These are phyloP conservation scores for Theocolax elegans DNA, from an alignment of 1,140 invertebrate species.

Conservation along the genomic window DNA sequence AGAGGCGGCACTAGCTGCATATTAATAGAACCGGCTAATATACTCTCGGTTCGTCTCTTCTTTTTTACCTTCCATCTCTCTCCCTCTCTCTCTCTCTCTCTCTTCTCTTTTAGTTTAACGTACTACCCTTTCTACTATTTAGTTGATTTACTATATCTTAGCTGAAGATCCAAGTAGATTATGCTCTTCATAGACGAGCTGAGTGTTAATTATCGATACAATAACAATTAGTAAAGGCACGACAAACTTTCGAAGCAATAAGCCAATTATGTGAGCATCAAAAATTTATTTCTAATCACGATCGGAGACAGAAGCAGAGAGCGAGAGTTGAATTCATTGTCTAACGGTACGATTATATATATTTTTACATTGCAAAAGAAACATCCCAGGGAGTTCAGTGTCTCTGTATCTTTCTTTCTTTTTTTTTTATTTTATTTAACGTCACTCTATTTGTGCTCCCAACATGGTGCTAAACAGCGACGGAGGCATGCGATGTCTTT, in stretches of 20 bases:
- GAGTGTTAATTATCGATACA: neutral
- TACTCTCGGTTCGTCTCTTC: constrained; percentile 42
- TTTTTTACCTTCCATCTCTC: too few species aligned
- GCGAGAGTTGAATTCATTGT: neutral
- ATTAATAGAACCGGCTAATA: constrained; percentile 62
- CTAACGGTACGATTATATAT: too few species aligned
- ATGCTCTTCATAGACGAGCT: neutral
- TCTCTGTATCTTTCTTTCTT: too few species aligned
- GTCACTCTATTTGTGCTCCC: too few species aligned
- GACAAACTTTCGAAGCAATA: neutral
- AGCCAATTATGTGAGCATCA: neutral
- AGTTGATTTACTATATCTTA: neutral
- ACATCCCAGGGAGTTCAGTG: too few species aligned
- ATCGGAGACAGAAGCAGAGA: neutral
- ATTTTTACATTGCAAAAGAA: too few species aligned
- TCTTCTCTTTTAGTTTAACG: neutral
- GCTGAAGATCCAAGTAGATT: too few species aligned
- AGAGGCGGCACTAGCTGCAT: constrained; percentile 47
- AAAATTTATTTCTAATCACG: constrained; percentile 12
- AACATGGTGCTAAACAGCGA: too few species aligned
- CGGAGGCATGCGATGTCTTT: too few species aligned
- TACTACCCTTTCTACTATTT: neutral
- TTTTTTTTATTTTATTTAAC: too few species aligned
- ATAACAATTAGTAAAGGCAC: constrained; percentile 15
- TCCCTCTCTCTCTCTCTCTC: neutral